Evolutionary conservation across 2,113 vertebrate species (phyloP).

Genomic region (Tragelaphus buxtoni): DNA sequence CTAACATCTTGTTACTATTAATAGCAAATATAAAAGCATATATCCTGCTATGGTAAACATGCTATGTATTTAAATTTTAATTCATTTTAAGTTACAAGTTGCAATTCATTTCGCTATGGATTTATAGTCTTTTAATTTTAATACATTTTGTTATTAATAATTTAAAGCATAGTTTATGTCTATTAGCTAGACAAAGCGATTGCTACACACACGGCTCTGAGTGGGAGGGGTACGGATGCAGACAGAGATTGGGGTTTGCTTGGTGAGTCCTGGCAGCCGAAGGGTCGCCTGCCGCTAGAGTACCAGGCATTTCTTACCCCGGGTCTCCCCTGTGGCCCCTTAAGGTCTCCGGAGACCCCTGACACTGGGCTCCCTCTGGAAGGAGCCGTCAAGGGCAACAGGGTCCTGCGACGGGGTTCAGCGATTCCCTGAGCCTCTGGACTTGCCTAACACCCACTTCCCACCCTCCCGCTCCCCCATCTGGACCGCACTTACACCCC

Average conservation of each 20-base stretch:
- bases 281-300: accelerated
- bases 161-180: neutral
- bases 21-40: neutral
- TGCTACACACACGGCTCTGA: neutral
- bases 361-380: neutral
- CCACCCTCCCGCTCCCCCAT: too few relatives aligned
- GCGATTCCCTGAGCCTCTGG: neutral
- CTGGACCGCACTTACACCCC: neutral
- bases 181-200: neutral
- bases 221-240: too few relatives aligned
- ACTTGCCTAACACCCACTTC: too few relatives aligned
- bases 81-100: neutral
- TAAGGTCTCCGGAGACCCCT: accelerated
- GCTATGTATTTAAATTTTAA: neutral
- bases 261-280: neutral
- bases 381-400: too few relatives aligned
- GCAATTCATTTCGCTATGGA: neutral
- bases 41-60: neutral
- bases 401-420: neutral
- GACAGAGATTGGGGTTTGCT: neutral
- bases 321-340: neutral
- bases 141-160: neutral
- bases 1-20: neutral
- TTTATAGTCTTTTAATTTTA: neutral
- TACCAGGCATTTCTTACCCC: neutral